phyloP scores from a whole-genome alignment of 2,113 vertebrate species.

The Serranochromis macrocephalus region DNA sequence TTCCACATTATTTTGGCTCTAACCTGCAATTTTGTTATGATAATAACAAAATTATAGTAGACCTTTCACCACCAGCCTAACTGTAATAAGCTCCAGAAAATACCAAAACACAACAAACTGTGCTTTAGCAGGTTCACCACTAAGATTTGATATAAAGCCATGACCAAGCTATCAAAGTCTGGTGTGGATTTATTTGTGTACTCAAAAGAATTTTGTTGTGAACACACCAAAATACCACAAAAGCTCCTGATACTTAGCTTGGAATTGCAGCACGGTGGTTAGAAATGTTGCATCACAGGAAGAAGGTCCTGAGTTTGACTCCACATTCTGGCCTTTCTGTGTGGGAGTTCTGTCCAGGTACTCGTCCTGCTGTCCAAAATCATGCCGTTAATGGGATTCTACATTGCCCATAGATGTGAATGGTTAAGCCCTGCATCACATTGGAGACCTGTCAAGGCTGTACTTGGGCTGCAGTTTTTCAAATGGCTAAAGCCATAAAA shows the following conservation, averaged over 20 bases:
- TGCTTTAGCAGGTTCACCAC: neutral
- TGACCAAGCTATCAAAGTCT: neutral
- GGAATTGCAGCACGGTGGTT: neutral
- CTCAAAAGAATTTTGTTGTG: neutral
- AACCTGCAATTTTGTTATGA: neutral
- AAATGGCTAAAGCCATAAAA: neutral
- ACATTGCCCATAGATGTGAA: neutral
- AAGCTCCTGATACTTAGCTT: neutral
- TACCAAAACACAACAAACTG: neutral
- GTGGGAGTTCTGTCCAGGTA: neutral
- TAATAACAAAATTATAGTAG: neutral
- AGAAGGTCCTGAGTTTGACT: neutral
- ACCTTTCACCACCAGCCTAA: neutral
- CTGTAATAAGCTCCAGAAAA: neutral
- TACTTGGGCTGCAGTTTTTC: neutral
- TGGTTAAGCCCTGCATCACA: neutral
- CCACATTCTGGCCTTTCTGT: neutral
- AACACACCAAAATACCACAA: neutral
- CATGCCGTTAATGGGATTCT: neutral
- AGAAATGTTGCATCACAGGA: neutral
- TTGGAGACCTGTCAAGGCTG: neutral
- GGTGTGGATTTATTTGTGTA: neutral
- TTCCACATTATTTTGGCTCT: neutral
- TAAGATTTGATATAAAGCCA: neutral
- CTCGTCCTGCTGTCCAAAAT: neutral